A percentile compares a stretch with the other conserved stretches of the same genome.
Evolutionary conservation across 2,113 vertebrate genomes (phyloP).

Genomic region (Odocoileus virginianus): DNA sequence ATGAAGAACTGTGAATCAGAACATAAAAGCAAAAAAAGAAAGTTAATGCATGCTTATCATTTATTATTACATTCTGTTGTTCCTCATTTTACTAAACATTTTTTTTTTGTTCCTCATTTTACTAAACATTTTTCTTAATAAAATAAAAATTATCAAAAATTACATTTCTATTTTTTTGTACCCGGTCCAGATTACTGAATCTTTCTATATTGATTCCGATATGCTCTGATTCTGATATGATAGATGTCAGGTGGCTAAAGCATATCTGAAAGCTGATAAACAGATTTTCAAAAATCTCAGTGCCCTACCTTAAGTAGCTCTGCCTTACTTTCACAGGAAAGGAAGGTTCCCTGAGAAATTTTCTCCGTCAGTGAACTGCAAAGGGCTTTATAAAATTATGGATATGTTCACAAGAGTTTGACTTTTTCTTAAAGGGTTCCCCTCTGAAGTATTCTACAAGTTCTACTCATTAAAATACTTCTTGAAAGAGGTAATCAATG

Average conservation of each 20-base stretch:
- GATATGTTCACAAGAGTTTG: background rate
- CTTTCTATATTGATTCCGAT: background rate
- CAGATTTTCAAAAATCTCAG: conserved; percentile 1
- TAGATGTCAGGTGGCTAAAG: background rate
- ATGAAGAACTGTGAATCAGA: conserved; percentile 89
- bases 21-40: conserved; percentile 55
- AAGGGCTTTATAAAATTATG: conserved; percentile 12
- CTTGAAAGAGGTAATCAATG: conserved; percentile 39
- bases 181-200: background rate
- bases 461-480: conserved; percentile 7
- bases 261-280: conserved; percentile 38
- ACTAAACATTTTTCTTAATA: background rate
- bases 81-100: background rate
- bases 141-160: conserved; percentile 13
- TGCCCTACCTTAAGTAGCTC: conserved; percentile 16
- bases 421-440: background rate
- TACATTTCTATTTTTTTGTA: background rate
- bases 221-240: background rate
- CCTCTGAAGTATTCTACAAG: conserved; percentile 20
- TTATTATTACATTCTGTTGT: background rate
- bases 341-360: conserved; percentile 26
- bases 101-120: background rate
- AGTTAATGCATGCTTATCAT: background rate
- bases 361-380: conserved; percentile 12
- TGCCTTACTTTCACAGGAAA: conserved; percentile 52